phyloP scores from a whole-genome alignment of 2,888 invertebrate species.

The Chouioia cunea region DNA sequence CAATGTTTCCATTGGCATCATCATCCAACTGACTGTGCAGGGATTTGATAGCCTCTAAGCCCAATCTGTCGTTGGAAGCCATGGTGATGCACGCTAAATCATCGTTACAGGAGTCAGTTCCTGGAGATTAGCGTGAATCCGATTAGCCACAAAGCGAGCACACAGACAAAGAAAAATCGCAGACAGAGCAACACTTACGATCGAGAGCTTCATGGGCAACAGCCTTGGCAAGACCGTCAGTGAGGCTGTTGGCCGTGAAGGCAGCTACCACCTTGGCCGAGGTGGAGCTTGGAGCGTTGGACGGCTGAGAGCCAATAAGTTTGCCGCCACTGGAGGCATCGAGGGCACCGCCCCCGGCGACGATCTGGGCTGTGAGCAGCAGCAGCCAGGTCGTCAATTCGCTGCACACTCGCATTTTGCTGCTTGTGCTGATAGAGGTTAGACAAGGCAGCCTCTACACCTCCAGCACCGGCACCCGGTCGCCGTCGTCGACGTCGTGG shows the following conservation, averaged over 20 bases:
- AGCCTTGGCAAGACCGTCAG: conserved; percentile 72
- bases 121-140: conserved; percentile 21
- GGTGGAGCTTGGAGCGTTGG: conserved; percentile 48
- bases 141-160: conserved; percentile 2
- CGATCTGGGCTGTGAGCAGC: conserved; percentile 49
- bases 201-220: conserved; percentile 73
- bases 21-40: conserved; percentile 96
- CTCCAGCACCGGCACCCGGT: conserved; percentile 1
- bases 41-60: conserved; percentile 92
- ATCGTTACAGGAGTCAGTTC: conserved; percentile 73
- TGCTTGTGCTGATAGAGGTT: neutral
- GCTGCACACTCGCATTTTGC: neutral
- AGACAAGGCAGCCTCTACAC: conserved; percentile 1
- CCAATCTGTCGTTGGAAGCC: conserved; percentile 83
- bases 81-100: conserved; percentile 81
- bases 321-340: conserved; percentile 58
- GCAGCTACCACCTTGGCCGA: conserved; percentile 58
- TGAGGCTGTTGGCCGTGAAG: conserved; percentile 64
- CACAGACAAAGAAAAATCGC: neutral
- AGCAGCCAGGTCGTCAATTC: neutral
- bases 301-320: conserved; percentile 52
- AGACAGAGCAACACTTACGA: conserved; percentile 50
- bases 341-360: conserved; percentile 65
- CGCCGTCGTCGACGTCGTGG: conserved; percentile 13
- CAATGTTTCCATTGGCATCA: conserved; percentile 97